These are phyloP conservation scores for Pemphigus obesinymphae DNA, from an alignment of 1,140 invertebrate genomes.

Conservation along the genomic window DNA sequence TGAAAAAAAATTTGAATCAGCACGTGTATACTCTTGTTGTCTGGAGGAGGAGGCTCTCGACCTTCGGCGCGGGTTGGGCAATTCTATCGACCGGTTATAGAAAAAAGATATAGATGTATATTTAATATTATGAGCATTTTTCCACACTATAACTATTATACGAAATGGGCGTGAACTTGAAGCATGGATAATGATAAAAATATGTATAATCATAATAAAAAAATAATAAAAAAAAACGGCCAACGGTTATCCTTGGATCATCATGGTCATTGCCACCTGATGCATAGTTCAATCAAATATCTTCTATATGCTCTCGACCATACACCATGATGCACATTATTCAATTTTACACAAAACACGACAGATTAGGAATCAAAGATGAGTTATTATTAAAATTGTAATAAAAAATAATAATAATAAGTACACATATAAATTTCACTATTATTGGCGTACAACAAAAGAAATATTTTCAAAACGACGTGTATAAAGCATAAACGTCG, in stretches of 20 bases:
- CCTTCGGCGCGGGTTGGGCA: not conserved
- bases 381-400: too few relatives aligned
- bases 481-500: too few relatives aligned
- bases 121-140: not conserved
- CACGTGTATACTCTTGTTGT: not conserved
- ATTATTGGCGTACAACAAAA: too few relatives aligned
- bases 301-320: too few relatives aligned
- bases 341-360: not conserved
- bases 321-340: not conserved
- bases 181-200: constrained; percentile 6
- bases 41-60: not conserved
- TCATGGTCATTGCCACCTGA: constrained; percentile 1
- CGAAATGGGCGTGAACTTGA: constrained; percentile 19
- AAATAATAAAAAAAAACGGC: constrained; percentile 33
- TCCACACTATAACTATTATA: constrained; percentile 9
- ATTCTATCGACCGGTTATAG: not conserved
- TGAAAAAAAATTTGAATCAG: not conserved
- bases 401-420: too few relatives aligned
- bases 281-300: not conserved
- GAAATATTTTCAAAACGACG: too few relatives aligned
- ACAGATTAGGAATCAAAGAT: not conserved
- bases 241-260: constrained; percentile 35
- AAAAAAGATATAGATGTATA: not conserved
- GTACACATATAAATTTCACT: not conserved
- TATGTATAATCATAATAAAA: constrained; percentile 12